Conservation (phyloP, 2,113 vertebrate genomes). For the Ciconia stormi region DNA sequence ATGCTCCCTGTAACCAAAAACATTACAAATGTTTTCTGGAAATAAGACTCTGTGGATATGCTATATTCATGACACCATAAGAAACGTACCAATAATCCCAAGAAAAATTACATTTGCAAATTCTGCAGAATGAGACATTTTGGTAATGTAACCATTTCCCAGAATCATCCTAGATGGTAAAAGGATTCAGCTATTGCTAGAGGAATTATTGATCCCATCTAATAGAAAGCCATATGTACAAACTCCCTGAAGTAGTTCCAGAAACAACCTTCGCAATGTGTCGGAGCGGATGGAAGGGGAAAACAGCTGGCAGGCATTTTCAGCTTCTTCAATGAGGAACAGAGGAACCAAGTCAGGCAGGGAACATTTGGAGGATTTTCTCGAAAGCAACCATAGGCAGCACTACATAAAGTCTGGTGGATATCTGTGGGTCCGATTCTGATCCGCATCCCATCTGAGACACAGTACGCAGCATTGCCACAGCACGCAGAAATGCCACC, state of each 20-base stretch:
- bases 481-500: neutral
- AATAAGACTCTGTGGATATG: neutral
- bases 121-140: neutral
- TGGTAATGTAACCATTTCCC: neutral
- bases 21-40: neutral
- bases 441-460: fast-evolving
- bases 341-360: neutral
- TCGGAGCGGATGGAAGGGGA: neutral
- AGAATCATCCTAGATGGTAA: neutral
- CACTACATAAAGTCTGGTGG: neutral
- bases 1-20: neutral
- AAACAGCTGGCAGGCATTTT: neutral
- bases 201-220: neutral
- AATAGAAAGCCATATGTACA: neutral
- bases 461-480: neutral
- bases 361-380: neutral
- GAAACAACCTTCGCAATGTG: neutral
- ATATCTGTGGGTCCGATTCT: neutral
- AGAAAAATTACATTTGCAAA: neutral
- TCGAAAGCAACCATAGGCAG: neutral
- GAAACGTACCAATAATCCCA: neutral
- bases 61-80: neutral
- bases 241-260: neutral
- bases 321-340: neutral
- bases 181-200: neutral